Base-by-base conservation (phyloP, 2,888 invertebrate species). In the Perdita meconis region DNA sequence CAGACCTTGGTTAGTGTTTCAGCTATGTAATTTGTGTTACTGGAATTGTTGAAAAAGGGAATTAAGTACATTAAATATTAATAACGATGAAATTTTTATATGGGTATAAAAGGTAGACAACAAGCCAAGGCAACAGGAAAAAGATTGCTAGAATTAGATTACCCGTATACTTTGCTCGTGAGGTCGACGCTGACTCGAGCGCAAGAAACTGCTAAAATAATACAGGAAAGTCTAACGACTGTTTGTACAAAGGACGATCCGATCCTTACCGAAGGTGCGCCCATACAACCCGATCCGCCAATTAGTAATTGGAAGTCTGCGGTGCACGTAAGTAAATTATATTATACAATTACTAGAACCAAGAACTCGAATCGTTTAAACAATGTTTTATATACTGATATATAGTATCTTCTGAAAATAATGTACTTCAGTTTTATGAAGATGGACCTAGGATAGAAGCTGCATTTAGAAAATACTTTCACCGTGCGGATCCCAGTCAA, bases 381-480 rank as follows among this genome's bases (percentile, higher is more conserved):
- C 36, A 26, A 5, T n/a, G 24, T 26, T 44, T 30, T 44, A 30
- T 16, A 30, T 30, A 30, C 6, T 4, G 57, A 63, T 71, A 50
- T 34, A n/a, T n/a, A n/a, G n/a, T n/a, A 42, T 50, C 34, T 22
- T 47, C 8, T 19, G 26, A 34, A 10, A 56, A 63, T 81, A 16
- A 42, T 65, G 91, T 89, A 91, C 93, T 94, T 93, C 92, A 98
- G 97, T 98, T 97, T 94, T 97, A 95, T 93, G 95, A 96, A 93
- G 98, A 99, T 92, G 97, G 98, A 19, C 96, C 98, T 0, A 94
- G 99, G 80, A 99, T 99, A 86, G 99, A 99, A 93, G 98, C 98
- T 0, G 99, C 97, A 0, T 99, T 98, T 93, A 94, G 98, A 57
- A 96, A 96, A 85, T 97, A 98, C 93, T 97, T 99, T 92, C 95